Base-by-base conservation (phyloP, 2,113 vertebrate genomes). In the Noctilio leporinus region DNA sequence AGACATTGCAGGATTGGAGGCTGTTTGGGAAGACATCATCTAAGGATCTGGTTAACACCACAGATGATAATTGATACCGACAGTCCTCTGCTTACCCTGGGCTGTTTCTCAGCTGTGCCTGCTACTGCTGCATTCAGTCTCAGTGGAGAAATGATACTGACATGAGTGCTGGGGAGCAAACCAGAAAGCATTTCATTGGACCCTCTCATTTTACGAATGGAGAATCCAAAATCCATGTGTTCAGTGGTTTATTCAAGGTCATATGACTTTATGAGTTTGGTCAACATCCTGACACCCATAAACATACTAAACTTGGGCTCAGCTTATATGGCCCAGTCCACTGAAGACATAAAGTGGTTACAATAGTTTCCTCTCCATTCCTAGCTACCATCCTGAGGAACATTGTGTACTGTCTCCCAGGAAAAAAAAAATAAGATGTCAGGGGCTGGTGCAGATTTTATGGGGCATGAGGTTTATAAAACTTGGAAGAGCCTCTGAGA, bases 221-320 rank as follows among this genome's bases (percentile, higher is more conserved):
- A 38, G 30, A 94, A 70, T 67, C 24, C 64, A 40, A 94, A 92
- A 24, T 80, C 59, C 59, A 87, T 81, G 70, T 35, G 20, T n/a
- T 70, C 38, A 49, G 20, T 59, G 67, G 22, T 24, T 81, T 87
- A 55, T 16, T 91, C 57, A 53, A 95, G 59, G 65, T 80, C 72
- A 69, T 33, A 22, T 14, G 81, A 33, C 3, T 81, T 49, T 84
- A 19, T 1, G 55, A 90, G 76, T 51, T 62, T 62, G 35, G 49
- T 55, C 70, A 93, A 90, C 3, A 84, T 53, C 45, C n/a, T 33
- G 69, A 85, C 35, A 53, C 43, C 86, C 26, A 43, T 30, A 81
- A 94, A 67, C 43, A 86, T 82, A 91, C 95, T 30, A 86, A 87
- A 81, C 30, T 40, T 84, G n/a, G 65, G 33, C 10, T 95, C 40